Conservation (phyloP, 2,888 invertebrate species). For the Dicycla oo region DNA sequence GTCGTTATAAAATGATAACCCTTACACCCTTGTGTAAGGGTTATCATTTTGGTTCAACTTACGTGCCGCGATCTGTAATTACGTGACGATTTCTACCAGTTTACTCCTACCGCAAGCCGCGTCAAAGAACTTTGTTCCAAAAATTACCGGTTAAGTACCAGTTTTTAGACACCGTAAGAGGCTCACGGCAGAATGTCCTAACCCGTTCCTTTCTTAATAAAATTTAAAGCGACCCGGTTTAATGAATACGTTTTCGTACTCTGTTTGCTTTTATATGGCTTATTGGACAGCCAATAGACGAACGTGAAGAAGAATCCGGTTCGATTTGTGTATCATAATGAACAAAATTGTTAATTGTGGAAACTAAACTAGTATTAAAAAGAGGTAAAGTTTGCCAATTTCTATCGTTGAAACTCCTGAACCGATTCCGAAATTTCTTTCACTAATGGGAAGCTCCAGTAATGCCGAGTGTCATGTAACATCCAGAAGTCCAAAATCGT, state of each 20-base stretch:
- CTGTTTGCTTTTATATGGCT: conserved; percentile 36
- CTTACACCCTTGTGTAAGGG: too few relatives aligned
- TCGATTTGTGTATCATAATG: neutral
- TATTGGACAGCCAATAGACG: neutral
- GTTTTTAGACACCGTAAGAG: neutral
- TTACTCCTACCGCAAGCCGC: too few relatives aligned
- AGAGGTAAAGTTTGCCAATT: too few relatives aligned
- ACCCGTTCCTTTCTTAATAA: conserved; percentile 45
- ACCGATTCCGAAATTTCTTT: too few relatives aligned
- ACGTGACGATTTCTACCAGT: too few relatives aligned
- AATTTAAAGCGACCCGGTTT: conserved; percentile 21
- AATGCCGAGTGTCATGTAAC: too few relatives aligned
- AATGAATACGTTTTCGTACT: conserved; percentile 15
- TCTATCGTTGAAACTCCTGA: too few relatives aligned
- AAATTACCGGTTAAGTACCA: neutral
- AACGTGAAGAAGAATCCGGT: neutral
- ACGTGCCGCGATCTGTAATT: too few relatives aligned
- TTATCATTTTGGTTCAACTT: too few relatives aligned
- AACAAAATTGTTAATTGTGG: neutral
- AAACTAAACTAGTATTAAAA: neutral
- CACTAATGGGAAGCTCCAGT: too few relatives aligned
- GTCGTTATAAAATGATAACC: too few relatives aligned
- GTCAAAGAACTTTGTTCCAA: neutral
- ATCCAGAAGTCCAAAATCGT: too few relatives aligned
- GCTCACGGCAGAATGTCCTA: neutral